Evolutionary conservation across 2,888 invertebrate genomes (phyloP).

Genomic region (Embidobia sp.): DNA sequence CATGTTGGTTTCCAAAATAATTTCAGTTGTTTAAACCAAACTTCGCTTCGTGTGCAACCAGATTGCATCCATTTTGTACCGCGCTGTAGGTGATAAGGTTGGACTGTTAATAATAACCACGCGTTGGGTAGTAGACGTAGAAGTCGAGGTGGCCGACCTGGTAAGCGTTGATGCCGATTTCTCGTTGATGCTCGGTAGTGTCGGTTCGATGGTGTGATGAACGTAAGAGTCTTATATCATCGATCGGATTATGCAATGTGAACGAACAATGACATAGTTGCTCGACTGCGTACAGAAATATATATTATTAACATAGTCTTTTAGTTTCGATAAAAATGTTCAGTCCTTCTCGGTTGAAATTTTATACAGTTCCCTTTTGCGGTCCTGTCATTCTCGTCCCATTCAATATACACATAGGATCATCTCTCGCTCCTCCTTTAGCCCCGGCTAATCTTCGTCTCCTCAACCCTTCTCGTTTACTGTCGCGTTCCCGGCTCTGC

Average conservation of each 20-base stretch:
- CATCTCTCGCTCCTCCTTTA: constrained; percentile 38
- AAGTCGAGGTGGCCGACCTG: no score
- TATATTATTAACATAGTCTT: constrained; percentile 80
- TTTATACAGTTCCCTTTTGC: constrained; percentile 67
- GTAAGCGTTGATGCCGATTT: no score
- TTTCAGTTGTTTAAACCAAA: no score
- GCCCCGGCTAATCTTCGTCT: constrained; percentile 54
- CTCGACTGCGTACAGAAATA: constrained; percentile 81
- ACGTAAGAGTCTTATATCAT: constrained; percentile 81
- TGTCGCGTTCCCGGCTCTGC: constrained; percentile 28
- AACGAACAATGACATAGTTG: constrained; percentile 81
- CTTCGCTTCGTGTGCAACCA: no score
- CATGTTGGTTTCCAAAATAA: no score
- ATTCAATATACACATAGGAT: constrained; percentile 65
- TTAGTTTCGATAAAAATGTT: constrained; percentile 82
- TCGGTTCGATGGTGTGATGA: constrained; percentile 75
- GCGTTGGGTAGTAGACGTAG: constrained; percentile 55
- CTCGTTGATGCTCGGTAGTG: no score
- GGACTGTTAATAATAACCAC: constrained; percentile 59
- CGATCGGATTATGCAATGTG: constrained; percentile 81
- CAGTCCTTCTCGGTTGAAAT: constrained; percentile 81
- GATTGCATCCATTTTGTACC: no score
- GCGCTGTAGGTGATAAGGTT: constrained; percentile 49
- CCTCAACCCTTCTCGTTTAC: constrained; percentile 39
- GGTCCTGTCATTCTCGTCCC: constrained; percentile 43